Base-by-base conservation (phyloP, 2,888 invertebrate genomes). In the Spodoptera littoralis region DNA sequence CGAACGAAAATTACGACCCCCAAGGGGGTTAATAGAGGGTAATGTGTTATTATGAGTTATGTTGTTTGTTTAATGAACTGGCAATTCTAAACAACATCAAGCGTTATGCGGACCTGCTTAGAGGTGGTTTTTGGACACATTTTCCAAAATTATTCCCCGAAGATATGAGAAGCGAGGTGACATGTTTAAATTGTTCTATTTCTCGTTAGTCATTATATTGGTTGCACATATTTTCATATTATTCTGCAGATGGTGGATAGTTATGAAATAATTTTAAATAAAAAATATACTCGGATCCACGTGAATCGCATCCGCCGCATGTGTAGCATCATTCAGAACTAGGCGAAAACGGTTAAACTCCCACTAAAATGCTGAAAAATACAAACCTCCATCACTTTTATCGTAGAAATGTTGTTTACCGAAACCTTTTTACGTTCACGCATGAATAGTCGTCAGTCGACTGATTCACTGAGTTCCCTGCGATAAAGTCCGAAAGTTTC, bases 391-490 rank as follows among this genome's bases (percentile, higher is more conserved):
- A 67, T 78, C 78, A 77, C 70, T 66, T 81, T 81, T 79, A 80
- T 77, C 79, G 76, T 64, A 63, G 73, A 77, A 82, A 85, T 79
- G 80, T 83, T 86, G 82, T 85, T 86, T 84, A 82, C 83, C 65
- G 77, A 86, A 83, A 84, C 81, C 83, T 85, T 87, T 85, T 84
- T 86, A 77, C 81, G 70, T 86, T 84, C 71, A 79, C 84, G 82
- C 82, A 75, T 83, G 86, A 86, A 81, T 84, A 71, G 81, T 71
- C 73, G 57, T 71, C 80, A 82, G 80, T 85, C 84, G 79, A 71
- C 80, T 84, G 87, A 82, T 81, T 87, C 85, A 82, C 72, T 79
- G 81, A 80, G 76, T 81, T 79, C 81, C 62, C 61, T 69, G 70
- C 79, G 86, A 85, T 87, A 82, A 83, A 74, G 79, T 82, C 80